phyloP scores from a whole-genome alignment of 2,888 invertebrate species.

The Pocota personata region DNA sequence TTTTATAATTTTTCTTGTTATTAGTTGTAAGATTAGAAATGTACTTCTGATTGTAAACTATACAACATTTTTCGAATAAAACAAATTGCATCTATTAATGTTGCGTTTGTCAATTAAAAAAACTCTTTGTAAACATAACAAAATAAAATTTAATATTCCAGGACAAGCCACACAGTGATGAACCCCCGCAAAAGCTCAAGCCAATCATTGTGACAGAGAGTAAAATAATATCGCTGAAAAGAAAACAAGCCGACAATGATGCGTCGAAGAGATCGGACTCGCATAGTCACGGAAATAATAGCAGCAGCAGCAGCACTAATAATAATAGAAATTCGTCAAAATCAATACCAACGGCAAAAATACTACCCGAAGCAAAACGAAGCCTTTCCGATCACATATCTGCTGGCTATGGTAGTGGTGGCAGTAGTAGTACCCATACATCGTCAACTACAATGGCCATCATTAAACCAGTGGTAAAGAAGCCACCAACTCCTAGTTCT shows the following conservation, averaged over 20 bases:
- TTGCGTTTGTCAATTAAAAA: neutral
- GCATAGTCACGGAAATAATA: constrained; percentile 54
- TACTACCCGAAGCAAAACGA: constrained; percentile 82
- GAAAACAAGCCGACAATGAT: constrained; percentile 74
- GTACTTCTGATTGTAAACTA: neutral
- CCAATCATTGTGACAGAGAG: constrained; percentile 79
- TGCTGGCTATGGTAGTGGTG: constrained; percentile 47
- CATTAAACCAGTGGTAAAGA: constrained; percentile 77
- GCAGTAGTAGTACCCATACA: constrained; percentile 14
- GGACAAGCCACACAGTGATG: constrained; percentile 77
- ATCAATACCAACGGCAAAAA: constrained; percentile 81
- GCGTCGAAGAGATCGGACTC: constrained; percentile 49
- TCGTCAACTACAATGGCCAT: constrained; percentile 75
- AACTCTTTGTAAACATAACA: constrained; percentile 4
- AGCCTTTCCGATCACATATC: constrained; percentile 79
- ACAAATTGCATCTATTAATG: neutral
- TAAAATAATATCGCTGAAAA: constrained; percentile 82
- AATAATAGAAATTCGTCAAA: constrained; percentile 57
- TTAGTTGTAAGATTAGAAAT: neutral
- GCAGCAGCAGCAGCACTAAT: constrained; percentile 19
- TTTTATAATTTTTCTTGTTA: neutral
- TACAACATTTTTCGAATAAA: neutral
- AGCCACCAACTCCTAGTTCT: constrained; percentile 75
- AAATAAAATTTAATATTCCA: constrained; percentile 71
- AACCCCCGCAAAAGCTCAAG: constrained; percentile 77